Conservation (phyloP, 2,888 invertebrate genomes). For the Nephrotoma guestfalica region DNA sequence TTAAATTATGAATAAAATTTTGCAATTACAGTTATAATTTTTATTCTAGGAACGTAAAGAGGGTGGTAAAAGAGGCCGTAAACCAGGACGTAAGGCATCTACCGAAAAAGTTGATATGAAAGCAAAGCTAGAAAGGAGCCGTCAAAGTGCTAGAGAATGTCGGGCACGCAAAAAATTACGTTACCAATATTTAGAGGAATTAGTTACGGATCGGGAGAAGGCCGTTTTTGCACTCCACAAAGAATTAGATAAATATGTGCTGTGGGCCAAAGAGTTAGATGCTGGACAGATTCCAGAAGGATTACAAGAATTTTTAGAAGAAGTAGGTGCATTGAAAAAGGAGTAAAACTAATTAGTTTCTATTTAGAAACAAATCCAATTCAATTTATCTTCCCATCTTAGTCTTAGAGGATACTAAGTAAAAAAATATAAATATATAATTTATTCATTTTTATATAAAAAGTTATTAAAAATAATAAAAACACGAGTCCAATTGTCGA, state of each 20-base stretch:
- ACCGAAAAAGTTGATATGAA: conserved; percentile 85
- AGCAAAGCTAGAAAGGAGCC: conserved; percentile 75
- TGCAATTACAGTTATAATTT: not conserved
- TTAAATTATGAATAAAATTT: not conserved
- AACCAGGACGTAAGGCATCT: conserved; percentile 72
- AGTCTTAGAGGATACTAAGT: not conserved
- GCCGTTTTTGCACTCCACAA: conserved; percentile 75
- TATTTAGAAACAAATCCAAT: not conserved
- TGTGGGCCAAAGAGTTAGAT: conserved; percentile 67
- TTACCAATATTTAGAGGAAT: conserved; percentile 91
- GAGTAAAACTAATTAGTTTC: conserved; percentile 30
- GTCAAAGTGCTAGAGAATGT: conserved; percentile 95
- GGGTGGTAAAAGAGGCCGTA: conserved; percentile 74
- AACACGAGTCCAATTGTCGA: not conserved
- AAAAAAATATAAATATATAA: not conserved
- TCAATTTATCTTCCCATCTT: not conserved
- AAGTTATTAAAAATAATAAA: not conserved
- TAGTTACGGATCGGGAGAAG: conserved; percentile 85
- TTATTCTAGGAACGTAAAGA: conserved; percentile 46
- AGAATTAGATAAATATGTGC: conserved; percentile 81
- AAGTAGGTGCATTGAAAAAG: conserved; percentile 54
- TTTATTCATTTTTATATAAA: not conserved
- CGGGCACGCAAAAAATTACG: conserved; percentile 91
- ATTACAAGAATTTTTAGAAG: conserved; percentile 58
- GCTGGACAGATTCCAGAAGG: conserved; percentile 69